phyloP scores from a whole-genome alignment of 2,797 vertebrate genomes.

The Mormyrops attenuatus region DNA sequence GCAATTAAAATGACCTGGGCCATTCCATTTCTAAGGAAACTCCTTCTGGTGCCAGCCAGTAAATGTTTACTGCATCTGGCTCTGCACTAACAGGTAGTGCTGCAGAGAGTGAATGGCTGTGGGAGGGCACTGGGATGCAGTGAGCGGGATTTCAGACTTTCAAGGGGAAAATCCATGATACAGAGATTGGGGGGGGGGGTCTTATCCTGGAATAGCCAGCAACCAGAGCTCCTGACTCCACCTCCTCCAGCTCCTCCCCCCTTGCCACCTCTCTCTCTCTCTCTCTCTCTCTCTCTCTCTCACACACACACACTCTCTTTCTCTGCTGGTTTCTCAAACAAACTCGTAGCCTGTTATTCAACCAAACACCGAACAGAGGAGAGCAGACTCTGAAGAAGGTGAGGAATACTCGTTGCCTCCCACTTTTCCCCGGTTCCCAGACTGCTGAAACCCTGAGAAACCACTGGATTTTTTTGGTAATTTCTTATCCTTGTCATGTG shows the following conservation, averaged over 20 bases:
- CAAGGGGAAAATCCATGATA: background rate
- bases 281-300: slow-evolving; percentile 32
- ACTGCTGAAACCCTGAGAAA: background rate
- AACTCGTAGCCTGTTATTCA: slow-evolving; percentile 15
- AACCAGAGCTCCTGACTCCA: slow-evolving; percentile 27
- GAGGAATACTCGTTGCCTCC: background rate
- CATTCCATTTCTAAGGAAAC: background rate
- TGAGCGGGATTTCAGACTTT: slow-evolving; percentile 11
- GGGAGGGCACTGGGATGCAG: background rate
- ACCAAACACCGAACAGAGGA: slow-evolving; percentile 9
- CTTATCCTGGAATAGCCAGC: slow-evolving; percentile 15
- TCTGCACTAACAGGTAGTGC: background rate
- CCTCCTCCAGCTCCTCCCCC: slow-evolving; percentile 11
- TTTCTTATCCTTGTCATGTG: background rate
- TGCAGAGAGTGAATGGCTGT: background rate
- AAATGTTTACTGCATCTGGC: background rate
- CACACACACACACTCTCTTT: slow-evolving; percentile 15
- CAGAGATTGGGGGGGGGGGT: slow-evolving; percentile 29
- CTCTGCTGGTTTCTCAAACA: background rate
- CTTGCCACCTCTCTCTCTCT: slow-evolving; percentile 31
- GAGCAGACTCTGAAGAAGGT: background rate
- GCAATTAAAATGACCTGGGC: background rate
- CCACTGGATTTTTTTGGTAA: background rate
- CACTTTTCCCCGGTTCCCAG: background rate
- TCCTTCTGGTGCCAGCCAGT: background rate